phyloP scores from a whole-genome alignment of 2,797 vertebrate species.

The Chelon labrosus region DNA sequence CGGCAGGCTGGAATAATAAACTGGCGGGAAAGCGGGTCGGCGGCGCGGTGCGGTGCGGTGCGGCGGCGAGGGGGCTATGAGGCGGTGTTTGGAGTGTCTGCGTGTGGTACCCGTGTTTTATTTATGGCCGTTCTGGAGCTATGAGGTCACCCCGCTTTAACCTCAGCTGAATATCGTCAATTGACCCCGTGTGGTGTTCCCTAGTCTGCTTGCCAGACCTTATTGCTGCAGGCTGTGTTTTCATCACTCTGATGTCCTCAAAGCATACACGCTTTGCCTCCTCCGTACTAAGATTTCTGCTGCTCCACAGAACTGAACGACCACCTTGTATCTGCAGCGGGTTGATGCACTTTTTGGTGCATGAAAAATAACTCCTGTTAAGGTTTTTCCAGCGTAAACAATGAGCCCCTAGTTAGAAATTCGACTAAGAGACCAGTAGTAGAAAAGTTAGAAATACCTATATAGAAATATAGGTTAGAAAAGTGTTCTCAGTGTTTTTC shows the following conservation, averaged over 20 bases:
- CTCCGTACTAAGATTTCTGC: not conserved
- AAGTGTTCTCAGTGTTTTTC: not conserved
- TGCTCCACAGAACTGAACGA: not conserved
- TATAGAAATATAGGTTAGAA: too few relatives aligned
- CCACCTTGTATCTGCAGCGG: constrained; percentile 5
- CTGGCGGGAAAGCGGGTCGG: constrained; percentile 42
- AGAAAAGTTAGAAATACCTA: too few relatives aligned
- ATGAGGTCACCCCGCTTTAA: constrained; percentile 37
- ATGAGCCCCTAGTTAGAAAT: not conserved
- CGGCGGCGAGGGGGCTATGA: constrained; percentile 6
- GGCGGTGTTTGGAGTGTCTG: constrained; percentile 35
- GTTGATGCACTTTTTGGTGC: not conserved
- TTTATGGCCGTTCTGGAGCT: constrained; percentile 41
- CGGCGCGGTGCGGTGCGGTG: not conserved
- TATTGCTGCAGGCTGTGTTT: not conserved
- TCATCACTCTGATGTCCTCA: not conserved
- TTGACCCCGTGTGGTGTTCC: constrained; percentile 35
- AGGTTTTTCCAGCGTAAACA: not conserved
- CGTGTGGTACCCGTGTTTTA: constrained; percentile 43
- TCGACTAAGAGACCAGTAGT: not conserved
- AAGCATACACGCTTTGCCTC: not conserved
- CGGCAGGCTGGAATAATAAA: constrained; percentile 24
- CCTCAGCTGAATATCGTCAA: constrained; percentile 31
- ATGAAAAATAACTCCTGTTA: not conserved
- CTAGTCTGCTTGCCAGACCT: not conserved